Base-by-base conservation (phyloP, 2,797 vertebrate genomes). In the Oreortyx pictus region DNA sequence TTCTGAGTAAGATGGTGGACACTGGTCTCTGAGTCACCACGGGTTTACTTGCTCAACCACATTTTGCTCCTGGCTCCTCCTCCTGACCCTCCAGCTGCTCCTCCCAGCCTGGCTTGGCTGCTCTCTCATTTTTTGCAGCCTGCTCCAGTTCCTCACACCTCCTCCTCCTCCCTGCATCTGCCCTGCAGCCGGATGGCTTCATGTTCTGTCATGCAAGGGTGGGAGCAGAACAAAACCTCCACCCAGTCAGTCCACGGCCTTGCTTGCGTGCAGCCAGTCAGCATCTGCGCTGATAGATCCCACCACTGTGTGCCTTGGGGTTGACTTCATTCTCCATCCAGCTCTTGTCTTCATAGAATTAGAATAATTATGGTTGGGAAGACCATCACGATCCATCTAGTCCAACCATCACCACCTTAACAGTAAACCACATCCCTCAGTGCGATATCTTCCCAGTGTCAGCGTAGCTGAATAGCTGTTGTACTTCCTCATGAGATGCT, bases 401-500 rank as follows among this genome's bases (percentile, higher is more conserved):
- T 17, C 27, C 9, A 52, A 29, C 27, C 50, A 17, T 52, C 50
- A 52, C 50, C 27, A 52, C 50, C 50, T 27, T 52, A 31, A 27
- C 15, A 52, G 27, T 31, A 52, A 52, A 52, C 27, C 27, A 17
- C 11, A 52, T 18, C 50, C 27, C 27, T 52, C 27, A 31, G 50
- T 29, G 50, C 29, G 27, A 52, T 16, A 29, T 52, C 16, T 52
- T 78, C 78, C 15, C n/a, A 59, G 23, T 1, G 25, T 29, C 35
- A 14, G 8, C 3, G 19, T 5, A 15, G 4, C 3, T 81, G 39
- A 77, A 67, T 68, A 41, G 8, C 16, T 64, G 13, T 44, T 50
- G 8, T 1, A 8, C 27, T 37, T 25, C 25, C n/a, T 61, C 29
- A 41, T 60, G 29, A 0, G 0, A 14, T 59, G 52, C 62, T 9